Percentiles rank a stretch among this genome's conserved stretches.
Conservation (phyloP, 2,797 vertebrate genomes). For the Gymnodraco acuticeps region DNA sequence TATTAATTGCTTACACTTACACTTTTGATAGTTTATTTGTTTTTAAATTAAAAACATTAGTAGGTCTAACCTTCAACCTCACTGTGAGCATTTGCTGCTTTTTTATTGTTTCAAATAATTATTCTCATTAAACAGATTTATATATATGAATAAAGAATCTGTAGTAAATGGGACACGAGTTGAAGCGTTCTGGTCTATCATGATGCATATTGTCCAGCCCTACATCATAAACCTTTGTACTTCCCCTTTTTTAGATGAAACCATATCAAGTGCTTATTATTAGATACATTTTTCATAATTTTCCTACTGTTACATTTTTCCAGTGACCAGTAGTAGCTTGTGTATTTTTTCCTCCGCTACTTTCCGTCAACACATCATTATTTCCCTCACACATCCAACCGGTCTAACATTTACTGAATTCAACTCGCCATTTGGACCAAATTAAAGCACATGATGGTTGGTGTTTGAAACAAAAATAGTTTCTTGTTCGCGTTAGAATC, state of each 20-base stretch:
- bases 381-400: conserved; percentile 38
- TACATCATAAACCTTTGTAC: neutral
- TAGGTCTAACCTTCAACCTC: too few relatives aligned
- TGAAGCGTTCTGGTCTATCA: too few relatives aligned
- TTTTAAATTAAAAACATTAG: too few relatives aligned
- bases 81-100: too few relatives aligned
- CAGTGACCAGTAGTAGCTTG: conserved; percentile 9
- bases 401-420: conserved; percentile 38
- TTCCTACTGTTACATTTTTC: neutral
- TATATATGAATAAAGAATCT: too few relatives aligned
- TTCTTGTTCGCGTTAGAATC: conserved; percentile 9
- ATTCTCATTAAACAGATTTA: too few relatives aligned
- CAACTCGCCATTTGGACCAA: conserved; percentile 37
- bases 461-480: conserved; percentile 38
- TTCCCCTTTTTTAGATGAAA: neutral
- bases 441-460: conserved; percentile 19
- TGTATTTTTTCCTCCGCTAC: conserved; percentile 13
- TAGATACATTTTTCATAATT: neutral
- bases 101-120: too few relatives aligned
- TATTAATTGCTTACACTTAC: too few relatives aligned
- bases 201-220: too few relatives aligned
- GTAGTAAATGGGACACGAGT: too few relatives aligned
- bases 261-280: neutral
- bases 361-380: conserved; percentile 48
- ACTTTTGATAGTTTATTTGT: too few relatives aligned